A percentile compares a stretch with the other conserved stretches of the same genome.
phyloP scores from a whole-genome alignment of 2,797 vertebrate species.

The Capromys pilorides region DNA sequence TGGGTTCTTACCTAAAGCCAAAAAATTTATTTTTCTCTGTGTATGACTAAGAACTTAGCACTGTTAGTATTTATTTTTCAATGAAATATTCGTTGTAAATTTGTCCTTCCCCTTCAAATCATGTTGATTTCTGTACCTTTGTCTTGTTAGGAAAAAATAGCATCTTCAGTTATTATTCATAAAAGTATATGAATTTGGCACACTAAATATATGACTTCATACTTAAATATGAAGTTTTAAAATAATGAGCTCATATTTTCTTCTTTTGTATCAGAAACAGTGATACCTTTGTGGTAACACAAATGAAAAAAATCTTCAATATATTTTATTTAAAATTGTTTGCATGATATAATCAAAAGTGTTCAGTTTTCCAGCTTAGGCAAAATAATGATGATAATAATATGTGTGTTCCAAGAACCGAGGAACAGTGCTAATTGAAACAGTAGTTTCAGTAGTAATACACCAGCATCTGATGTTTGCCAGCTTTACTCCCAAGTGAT shows the following conservation, averaged over 20 bases:
- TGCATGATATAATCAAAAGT: neutral
- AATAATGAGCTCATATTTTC: neutral
- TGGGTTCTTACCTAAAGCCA: constrained; percentile 22
- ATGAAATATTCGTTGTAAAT: constrained; percentile 24
- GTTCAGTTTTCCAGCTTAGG: neutral
- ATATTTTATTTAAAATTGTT: neutral
- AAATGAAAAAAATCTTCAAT: neutral
- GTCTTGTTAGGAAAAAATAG: neutral
- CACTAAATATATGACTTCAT: neutral
- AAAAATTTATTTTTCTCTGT: constrained; percentile 31
- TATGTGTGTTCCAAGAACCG: neutral
- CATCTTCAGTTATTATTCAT: constrained; percentile 27
- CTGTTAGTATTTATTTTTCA: constrained; percentile 43
- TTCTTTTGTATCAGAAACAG: neutral
- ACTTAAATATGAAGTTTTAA: neutral
- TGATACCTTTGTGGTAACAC: neutral
- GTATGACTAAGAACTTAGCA: constrained; percentile 1
- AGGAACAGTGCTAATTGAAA: neutral
- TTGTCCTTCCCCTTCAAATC: constrained; percentile 3
- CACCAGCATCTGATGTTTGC: neutral
- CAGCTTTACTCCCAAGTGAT: neutral
- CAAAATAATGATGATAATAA: too few species aligned
- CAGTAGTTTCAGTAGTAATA: neutral
- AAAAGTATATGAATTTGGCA: neutral
- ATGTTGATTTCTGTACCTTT: constrained; percentile 1